phyloP scores from a whole-genome alignment of 1,140 invertebrate genomes.

The Drosophila malerkotliana region DNA sequence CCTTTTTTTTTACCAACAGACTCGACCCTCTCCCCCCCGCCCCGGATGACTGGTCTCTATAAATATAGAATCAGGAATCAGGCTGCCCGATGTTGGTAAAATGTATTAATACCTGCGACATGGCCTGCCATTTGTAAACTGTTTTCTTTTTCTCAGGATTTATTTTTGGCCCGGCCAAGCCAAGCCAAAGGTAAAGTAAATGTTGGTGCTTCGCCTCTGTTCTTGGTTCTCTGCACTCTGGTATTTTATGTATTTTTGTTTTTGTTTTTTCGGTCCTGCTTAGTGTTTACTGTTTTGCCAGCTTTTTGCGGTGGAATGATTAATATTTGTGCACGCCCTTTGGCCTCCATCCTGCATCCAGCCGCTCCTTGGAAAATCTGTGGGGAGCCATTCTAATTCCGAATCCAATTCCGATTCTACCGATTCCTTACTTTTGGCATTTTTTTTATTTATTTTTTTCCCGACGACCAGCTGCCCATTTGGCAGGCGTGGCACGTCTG shows the following conservation, averaged over 20 bases:
- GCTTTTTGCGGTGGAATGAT: conserved; percentile 44
- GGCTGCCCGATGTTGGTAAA: conserved; percentile 25
- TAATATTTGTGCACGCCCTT: conserved; percentile 51
- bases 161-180: conserved; percentile 25
- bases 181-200: conserved; percentile 31
- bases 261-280: conserved; percentile 5
- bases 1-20: neutral
- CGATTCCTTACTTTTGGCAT: neutral
- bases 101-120: conserved; percentile 46
- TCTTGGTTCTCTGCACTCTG: neutral
- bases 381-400: conserved; percentile 37
- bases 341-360: no score
- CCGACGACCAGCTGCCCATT: conserved; percentile 25
- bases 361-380: conserved; percentile 1
- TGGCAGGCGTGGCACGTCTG: conserved; percentile 60
- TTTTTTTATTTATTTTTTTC: neutral
- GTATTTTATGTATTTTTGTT: conserved; percentile 2
- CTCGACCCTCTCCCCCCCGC: no score
- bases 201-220: conserved; percentile 13
- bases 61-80: conserved; percentile 8
- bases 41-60: conserved; percentile 4
- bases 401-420: conserved; percentile 18
- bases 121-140: conserved; percentile 41
- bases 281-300: conserved; percentile 31
- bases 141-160: conserved; percentile 42